Percentiles rank a stretch among this genome's conserved stretches.
Conservation (phyloP, 1,140 invertebrate genomes). For the Orchesella cincta region DNA sequence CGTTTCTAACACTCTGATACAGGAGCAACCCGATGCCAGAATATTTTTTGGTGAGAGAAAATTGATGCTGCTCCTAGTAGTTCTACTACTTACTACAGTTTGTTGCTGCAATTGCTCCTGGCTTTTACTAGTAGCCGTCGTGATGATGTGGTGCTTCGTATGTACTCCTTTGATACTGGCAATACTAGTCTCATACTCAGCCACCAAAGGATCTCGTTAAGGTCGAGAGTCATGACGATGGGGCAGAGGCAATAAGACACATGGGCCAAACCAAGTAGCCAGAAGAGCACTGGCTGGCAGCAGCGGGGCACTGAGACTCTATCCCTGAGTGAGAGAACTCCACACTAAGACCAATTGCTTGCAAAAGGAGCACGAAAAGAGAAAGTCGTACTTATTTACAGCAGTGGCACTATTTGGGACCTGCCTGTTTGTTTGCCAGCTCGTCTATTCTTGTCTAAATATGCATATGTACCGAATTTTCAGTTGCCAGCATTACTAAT, state of each 20-base stretch:
- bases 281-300: slow-evolving; percentile 24
- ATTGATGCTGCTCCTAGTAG: not conserved
- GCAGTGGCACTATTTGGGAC: no score
- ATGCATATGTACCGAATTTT: no score
- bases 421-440: no score
- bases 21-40: not conserved
- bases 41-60: not conserved
- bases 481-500: no score
- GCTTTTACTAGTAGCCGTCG: not conserved
- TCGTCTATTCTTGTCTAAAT: no score
- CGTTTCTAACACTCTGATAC: not conserved
- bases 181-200: no score
- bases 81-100: no score
- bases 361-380: not conserved
- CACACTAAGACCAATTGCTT: not conserved
- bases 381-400: not conserved
- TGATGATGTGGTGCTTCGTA: not conserved
- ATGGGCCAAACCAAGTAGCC: slow-evolving; percentile 27
- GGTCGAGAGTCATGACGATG: slow-evolving; percentile 21
- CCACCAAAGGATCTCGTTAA: slow-evolving; percentile 13
- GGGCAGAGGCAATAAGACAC: slow-evolving; percentile 26
- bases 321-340: not conserved
- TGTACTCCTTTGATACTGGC: no score
- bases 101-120: not conserved
- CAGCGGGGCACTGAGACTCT: slow-evolving; percentile 19